Base-by-base conservation (phyloP, 92 coral and sea anemone genomes). In the Palythoa heliodiscus region DNA sequence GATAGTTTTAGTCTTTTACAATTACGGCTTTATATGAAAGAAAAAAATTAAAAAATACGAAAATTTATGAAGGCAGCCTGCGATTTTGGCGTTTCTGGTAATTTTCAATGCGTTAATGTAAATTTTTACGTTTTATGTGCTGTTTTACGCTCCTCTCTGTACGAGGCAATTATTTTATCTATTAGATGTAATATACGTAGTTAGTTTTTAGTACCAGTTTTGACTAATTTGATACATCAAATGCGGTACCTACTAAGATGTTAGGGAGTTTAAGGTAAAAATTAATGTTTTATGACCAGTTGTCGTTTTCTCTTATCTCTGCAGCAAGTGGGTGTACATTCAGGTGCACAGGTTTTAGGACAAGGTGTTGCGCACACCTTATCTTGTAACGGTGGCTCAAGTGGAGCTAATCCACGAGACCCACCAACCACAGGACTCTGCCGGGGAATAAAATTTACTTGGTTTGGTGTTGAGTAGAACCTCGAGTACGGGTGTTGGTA, bases 291-390 rank as follows among this genome's bases (percentile, higher is more conserved):
- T 8, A n/a, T 0, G 2, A 63, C 20, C 69, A 54, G 67, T 17
- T 76, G 68, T 29, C 68, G 43, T 24, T 75, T 76, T 13, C 66
- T 80, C n/a, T 80, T 80, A 63, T 90, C 90, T 23, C 84, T 73
- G 35, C 92, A 89, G 74, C 92, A 89, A 6, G 39, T 14, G 4
- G 83, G 79, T 6, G 69, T 89, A 11, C 92, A 89, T 7, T 55
- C 86, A 1, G 92, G 92, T 11, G 89, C 83, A 48, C 92, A 89
- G 22, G 61, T 29, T 11, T 39, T 40, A 70, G 89, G 86, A 23
- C 92, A 89, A 10, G 92, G 87, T 15, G 83, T 83, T 6, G 78
- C 61, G 50, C 92, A 89, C n/a, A 86, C 53, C 57, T 48, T 67
- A 7, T 84, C 63, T 75, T 63, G 86, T 29, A 35, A 29, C 75